Base-by-base conservation (phyloP, 2,888 invertebrate species). In the Aleiodes testaceus region DNA sequence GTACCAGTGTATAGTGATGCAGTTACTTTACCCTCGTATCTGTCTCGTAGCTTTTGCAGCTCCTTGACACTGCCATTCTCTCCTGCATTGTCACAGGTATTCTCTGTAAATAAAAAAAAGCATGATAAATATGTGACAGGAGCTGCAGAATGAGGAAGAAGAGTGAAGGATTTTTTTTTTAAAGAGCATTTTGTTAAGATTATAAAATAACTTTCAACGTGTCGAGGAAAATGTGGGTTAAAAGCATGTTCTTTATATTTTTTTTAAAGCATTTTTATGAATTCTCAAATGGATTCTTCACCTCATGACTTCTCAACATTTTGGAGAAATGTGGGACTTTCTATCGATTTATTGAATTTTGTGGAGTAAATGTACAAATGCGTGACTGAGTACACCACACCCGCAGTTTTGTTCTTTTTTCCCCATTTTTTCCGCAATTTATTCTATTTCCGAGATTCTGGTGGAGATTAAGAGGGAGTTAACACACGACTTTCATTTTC, bases 1-100 rank as follows among this genome's bases (percentile, higher is more conserved):
- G 93, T 92, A 0, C 93, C 92, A 74, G 93, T 91, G 86, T 94
- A 94, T 52, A 95, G 90, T 0, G 94, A 92, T 76, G 93, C 93
- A 79, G 94, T 94, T 80, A 95, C 79, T 72, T 82, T 85, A 11
- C 85, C 87, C 75, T 87, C 87, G 75, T 87, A 87, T 76, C 83
- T 84, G 75, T 84, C 82, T 7, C 85, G 82, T 55, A 87, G 82
- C 72, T 86, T 80, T 70, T 82, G 81, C 68, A 87, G 77, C 77
- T 86, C 87, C 69, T 84, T 80, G 36, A 80, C 83, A 30, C 81
- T 82, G 22, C 77, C 76, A 44, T 78, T 79, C 44, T 81, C 79
- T 52, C 69, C 59, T n/a, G 73, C 75, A 30, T 75, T 73, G 11
- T 81, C 80, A 7, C 76, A 78, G 12, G 78, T 78, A 70, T 76